Conservation (phyloP, 2,113 vertebrate species). For the Takifugu flavidus region DNA sequence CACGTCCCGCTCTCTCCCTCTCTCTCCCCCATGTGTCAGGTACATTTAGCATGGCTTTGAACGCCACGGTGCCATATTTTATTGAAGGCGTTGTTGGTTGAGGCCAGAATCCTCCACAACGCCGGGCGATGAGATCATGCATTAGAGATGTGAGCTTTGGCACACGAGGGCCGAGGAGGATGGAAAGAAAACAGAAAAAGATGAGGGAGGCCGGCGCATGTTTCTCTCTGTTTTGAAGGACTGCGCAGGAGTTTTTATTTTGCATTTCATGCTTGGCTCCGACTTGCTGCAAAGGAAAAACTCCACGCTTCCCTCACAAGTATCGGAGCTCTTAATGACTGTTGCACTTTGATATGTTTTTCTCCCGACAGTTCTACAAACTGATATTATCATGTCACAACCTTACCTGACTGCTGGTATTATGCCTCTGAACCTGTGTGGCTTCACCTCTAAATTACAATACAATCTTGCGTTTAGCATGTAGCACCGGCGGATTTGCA, state of each 20-base stretch:
- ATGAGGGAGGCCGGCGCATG: conserved; percentile 7
- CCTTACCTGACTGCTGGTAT: conserved; percentile 1
- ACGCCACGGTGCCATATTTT: conserved; percentile 70
- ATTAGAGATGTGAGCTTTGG: conserved; percentile 67
- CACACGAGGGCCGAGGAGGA: conserved; percentile 34
- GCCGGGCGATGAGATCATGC: conserved; percentile 68
- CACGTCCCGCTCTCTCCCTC: conserved; percentile 53
- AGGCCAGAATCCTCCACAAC: conserved; percentile 65
- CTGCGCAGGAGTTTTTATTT: conserved; percentile 44
- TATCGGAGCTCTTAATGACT: conserved; percentile 33
- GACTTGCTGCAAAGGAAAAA: no score
- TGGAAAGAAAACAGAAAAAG: conserved; percentile 41
- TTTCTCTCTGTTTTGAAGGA: conserved; percentile 46
- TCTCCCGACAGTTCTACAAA: conserved; percentile 14
- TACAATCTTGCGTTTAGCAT: not conserved
- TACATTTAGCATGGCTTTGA: conserved; percentile 78
- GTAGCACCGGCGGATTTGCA: conserved; percentile 32
- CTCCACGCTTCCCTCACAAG: conserved; percentile 34
- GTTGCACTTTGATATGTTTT: conserved; percentile 50
- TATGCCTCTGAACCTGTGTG: conserved; percentile 18
- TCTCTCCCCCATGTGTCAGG: conserved; percentile 49
- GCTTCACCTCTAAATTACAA: conserved; percentile 37
- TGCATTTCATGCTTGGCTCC: conserved; percentile 38
- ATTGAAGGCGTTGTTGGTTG: conserved; percentile 77
- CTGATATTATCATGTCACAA: conserved; percentile 4